These are phyloP conservation scores for Cyphomyrus discorhynchus DNA, from an alignment of 2,113 vertebrate genomes.

Conservation along the genomic window DNA sequence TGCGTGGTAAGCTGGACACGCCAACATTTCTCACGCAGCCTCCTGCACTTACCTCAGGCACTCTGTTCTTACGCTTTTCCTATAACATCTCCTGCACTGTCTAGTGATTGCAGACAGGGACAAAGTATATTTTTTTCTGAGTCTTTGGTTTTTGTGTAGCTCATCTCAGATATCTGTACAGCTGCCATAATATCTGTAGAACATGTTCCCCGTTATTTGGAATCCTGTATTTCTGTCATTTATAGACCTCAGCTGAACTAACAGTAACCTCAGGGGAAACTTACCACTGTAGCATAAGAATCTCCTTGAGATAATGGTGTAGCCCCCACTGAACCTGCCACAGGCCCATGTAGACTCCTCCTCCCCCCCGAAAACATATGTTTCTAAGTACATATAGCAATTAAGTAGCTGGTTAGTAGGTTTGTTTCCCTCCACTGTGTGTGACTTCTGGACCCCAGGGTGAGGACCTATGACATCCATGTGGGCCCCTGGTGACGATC, in stretches of 20 bases:
- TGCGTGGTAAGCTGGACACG: not conserved
- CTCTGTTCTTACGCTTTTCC: not conserved
- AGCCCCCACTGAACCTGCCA: not conserved
- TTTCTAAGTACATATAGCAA: too few relatives aligned
- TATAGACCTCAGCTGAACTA: not conserved
- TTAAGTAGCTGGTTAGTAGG: not conserved
- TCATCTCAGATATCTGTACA: not conserved
- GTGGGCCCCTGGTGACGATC: too few relatives aligned
- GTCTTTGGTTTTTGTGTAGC: not conserved
- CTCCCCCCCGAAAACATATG: not conserved
- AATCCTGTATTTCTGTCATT: not conserved
- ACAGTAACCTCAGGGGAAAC: not conserved
- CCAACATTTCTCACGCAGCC: not conserved
- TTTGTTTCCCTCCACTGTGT: not conserved
- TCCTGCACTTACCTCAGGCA: not conserved
- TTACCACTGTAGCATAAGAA: not conserved
- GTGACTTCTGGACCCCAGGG: not conserved
- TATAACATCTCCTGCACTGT: not conserved
- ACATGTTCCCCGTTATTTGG: not conserved
- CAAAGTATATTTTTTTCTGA: not conserved
- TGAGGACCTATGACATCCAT: not conserved
- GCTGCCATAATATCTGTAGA: not conserved
- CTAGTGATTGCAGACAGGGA: not conserved
- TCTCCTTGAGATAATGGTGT: not conserved
- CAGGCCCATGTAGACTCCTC: too few relatives aligned